A percentile compares a stretch with the other conserved stretches of the same genome.
phyloP scores from a whole-genome alignment of 2,113 vertebrate genomes.

The Shinisaurus crocodilurus region DNA sequence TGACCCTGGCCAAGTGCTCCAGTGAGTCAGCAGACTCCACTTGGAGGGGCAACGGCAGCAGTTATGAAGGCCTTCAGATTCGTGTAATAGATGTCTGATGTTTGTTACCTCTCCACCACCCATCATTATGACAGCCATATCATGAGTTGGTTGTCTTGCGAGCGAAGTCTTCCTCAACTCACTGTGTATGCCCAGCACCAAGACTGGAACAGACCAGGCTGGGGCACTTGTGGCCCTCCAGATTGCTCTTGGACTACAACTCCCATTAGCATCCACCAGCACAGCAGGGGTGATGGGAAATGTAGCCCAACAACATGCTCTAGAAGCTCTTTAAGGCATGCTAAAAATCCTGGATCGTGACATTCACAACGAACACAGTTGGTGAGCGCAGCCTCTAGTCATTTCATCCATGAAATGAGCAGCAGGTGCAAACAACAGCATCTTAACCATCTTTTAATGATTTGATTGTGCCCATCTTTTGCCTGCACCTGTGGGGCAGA shows the following conservation, averaged over 20 bases:
- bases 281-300: neutral
- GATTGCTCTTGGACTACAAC: neutral
- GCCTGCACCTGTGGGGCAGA: neutral
- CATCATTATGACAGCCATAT: neutral
- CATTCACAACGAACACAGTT: neutral
- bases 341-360: neutral
- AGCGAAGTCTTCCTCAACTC: neutral
- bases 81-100: neutral
- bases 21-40: neutral
- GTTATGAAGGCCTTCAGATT: no score
- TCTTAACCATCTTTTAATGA: neutral
- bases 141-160: neutral
- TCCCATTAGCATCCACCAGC: no score
- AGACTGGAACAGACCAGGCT: no score
- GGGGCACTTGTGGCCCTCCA: no score
- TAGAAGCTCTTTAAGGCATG: neutral
- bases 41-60: neutral
- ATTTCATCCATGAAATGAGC: slow-evolving; percentile 20
- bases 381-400: neutral
- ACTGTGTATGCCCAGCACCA: neutral
- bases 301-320: neutral
- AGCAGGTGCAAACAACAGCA: slow-evolving; percentile 1
- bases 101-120: neutral
- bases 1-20: neutral
- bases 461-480: neutral